A percentile compares a stretch with the other conserved stretches of the same genome.
Conservation (phyloP, 1,140 invertebrate species). For the Drosophila orena region DNA sequence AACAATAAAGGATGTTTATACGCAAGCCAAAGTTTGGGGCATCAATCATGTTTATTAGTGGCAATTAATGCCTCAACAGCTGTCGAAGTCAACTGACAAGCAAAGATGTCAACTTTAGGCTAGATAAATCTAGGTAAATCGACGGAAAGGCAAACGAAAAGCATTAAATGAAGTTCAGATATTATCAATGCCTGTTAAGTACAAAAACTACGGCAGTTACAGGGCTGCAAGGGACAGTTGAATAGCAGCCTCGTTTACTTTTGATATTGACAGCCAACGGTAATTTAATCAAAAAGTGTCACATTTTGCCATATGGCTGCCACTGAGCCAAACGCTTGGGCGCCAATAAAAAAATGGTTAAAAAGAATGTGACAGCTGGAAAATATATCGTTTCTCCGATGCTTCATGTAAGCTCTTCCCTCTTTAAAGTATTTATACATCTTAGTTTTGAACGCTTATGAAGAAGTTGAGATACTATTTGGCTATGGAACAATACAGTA, state of each 20-base stretch:
- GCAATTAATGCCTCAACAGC: conserved; percentile 52
- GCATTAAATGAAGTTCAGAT: conserved; percentile 27
- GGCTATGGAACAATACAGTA: too few relatives aligned
- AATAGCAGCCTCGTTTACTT: conserved; percentile 21
- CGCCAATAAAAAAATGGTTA: conserved; percentile 21
- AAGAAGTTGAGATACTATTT: too few relatives aligned
- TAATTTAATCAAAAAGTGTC: conserved; percentile 65
- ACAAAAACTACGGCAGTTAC: conserved; percentile 21
- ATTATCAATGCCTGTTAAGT: conserved; percentile 20
- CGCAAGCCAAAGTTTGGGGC: conserved; percentile 21
- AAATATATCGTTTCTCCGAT: not conserved
- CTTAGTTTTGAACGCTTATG: too few relatives aligned
- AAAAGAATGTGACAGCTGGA: conserved; percentile 10
- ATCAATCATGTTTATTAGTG: conserved; percentile 56
- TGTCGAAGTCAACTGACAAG: conserved; percentile 35
- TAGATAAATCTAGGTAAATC: not conserved
- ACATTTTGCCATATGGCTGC: conserved; percentile 53
- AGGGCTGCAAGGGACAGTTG: conserved; percentile 1
- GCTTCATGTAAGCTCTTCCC: too few relatives aligned
- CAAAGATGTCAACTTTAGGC: conserved; percentile 43
- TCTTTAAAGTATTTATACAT: too few relatives aligned
- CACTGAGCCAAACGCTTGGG: conserved; percentile 31
- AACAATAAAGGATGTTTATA: conserved; percentile 32
- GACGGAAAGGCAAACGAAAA: conserved; percentile 3
- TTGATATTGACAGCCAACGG: conserved; percentile 56